Evolutionary conservation across 2,888 invertebrate species (phyloP).

Genomic region (Scrobipalpa costella): DNA sequence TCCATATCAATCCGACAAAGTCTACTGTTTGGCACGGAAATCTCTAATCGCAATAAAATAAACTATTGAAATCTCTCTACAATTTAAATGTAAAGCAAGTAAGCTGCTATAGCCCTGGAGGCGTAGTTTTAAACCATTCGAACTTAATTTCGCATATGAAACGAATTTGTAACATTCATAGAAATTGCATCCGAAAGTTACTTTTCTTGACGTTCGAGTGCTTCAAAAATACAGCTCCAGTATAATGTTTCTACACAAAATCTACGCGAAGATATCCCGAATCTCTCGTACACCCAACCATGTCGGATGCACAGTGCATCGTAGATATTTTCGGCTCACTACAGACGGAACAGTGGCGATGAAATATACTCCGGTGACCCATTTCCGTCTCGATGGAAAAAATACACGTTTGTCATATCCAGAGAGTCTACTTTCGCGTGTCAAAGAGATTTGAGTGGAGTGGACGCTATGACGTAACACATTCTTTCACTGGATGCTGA

Average conservation of each 20-base stretch:
- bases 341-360: conserved; percentile 61
- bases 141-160: no score
- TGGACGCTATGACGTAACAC: conserved; percentile 16
- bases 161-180: no score
- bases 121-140: no score
- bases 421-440: conserved; percentile 40
- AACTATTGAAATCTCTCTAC: no score
- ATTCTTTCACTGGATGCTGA: conserved; percentile 15
- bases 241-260: not conserved
- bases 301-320: conserved; percentile 69
- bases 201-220: no score
- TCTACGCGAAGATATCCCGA: not conserved
- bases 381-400: conserved; percentile 54
- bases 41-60: no score
- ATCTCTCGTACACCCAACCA: conserved; percentile 26
- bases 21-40: no score
- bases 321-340: conserved; percentile 68
- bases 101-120: no score
- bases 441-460: not conserved
- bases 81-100: no score
- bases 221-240: no score
- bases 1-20: no score
- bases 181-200: no score
- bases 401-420: conserved; percentile 34
- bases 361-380: conserved; percentile 74